phyloP scores from a whole-genome alignment of 2,113 vertebrate species.

The Gulo gulo region DNA sequence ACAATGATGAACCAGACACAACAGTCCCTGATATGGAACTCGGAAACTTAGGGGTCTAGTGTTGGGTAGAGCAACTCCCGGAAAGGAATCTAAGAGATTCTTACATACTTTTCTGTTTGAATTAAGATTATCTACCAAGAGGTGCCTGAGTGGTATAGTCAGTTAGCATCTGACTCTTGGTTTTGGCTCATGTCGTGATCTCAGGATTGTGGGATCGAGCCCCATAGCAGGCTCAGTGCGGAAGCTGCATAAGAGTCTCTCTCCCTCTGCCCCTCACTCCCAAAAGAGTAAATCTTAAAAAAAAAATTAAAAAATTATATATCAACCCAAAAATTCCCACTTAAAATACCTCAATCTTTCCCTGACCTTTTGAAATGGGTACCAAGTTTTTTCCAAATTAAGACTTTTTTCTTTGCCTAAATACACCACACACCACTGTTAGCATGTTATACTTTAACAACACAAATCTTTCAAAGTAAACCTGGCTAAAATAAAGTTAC shows the following conservation, averaged over 20 bases:
- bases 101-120: not conserved
- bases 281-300: not conserved
- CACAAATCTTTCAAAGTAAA: conserved; percentile 9
- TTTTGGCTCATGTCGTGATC: not conserved
- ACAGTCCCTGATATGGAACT: not conserved
- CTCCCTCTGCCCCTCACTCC: not conserved
- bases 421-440: not conserved
- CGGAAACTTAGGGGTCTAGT: not conserved
- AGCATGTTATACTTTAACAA: conserved; percentile 13
- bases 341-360: conserved; percentile 7
- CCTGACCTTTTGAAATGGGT: not conserved
- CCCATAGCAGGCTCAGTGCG: not conserved
- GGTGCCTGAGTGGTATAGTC: not conserved
- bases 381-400: conserved; percentile 26
- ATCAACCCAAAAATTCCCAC: not conserved
- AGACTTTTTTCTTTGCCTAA: not conserved
- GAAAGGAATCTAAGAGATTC: not conserved
- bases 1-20: not conserved
- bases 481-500: conserved; percentile 47
- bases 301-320: not conserved
- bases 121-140: not conserved
- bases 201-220: not conserved
- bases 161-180: not conserved
- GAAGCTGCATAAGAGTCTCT: not conserved
- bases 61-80: not conserved